Evolutionary conservation across 2,888 invertebrate species (phyloP), one percentile per base, ranked within the genome.

Genomic region (Meloe dianella): DNA sequence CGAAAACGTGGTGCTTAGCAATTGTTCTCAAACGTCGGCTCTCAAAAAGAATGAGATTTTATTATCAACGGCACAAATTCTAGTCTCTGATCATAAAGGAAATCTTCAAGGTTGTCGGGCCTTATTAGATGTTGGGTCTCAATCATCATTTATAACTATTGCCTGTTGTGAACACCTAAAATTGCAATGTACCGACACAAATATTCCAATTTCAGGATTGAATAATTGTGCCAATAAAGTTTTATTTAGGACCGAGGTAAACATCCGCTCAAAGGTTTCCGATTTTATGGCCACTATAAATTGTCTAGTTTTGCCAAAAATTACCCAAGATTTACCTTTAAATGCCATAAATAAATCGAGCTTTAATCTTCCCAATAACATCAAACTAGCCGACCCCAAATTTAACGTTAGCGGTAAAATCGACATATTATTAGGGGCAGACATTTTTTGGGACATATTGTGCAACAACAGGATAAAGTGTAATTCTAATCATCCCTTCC

Each of bases 381-480:
- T 66, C 17, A 38, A 12, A 20, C 47, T 68, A 27, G 68, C 68
- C 30, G 68, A 68, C 58, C 68, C 65, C 9, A 27, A 24, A 2
- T 68, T 68, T 20, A 35, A 62, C 57, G 12, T 7, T 27, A 20
- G 62, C 14, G 56, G 27, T 35, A 58, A 58, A 17, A 66, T 68
- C 17, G 67, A 67, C 57, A 51, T 65, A 10, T 57, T 67, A 10
- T 24, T 67, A 7, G 67, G 64, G 32, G 64, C 67, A 2, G 61
- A 61, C 30, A 60, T 67, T 17, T 67, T 64, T 67, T 64, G 41
- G 27, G 57, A 60, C 12, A 41, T 68, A n/a, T 51, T 68, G 47
- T 61, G n/a, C n/a, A n/a, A n/a, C n/a, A 14, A 10, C 17, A 20
- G 10, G 65, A 56, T 17, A 47, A 66, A 63, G 4, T 8, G 51